A percentile compares a stretch with the other conserved stretches of the same genome.
Conservation (phyloP, 2,113 vertebrate species). For the Isichthys henryi region DNA sequence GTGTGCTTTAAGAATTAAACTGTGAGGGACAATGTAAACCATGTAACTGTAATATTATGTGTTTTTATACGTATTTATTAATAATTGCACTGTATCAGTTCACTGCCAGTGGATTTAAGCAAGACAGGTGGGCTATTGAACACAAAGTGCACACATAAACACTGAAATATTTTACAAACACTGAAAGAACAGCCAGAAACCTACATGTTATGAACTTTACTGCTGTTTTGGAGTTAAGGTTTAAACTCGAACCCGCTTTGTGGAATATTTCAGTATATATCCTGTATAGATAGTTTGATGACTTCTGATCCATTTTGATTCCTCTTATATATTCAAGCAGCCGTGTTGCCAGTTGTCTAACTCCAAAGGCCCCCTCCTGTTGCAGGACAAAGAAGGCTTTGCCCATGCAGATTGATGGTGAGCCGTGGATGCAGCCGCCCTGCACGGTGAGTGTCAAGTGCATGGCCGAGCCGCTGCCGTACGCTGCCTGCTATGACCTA, state of each 20-base stretch:
- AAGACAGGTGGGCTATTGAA: too few relatives aligned
- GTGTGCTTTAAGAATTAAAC: too few relatives aligned
- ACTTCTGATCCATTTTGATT: neutral
- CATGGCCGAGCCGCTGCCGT: neutral
- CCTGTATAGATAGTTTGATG: neutral
- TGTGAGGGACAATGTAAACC: too few relatives aligned
- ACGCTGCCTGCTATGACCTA: neutral
- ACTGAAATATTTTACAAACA: too few relatives aligned
- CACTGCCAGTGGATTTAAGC: too few relatives aligned
- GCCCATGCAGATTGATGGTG: constrained; percentile 87
- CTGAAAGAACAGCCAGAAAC: too few relatives aligned
- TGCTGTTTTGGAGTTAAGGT: neutral
- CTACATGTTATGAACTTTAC: too few relatives aligned
- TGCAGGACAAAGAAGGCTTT: constrained; percentile 72
- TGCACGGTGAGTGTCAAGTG: constrained; percentile 67
- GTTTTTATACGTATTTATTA: too few relatives aligned
- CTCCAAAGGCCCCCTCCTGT: constrained; percentile 1
- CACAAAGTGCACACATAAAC: too few relatives aligned
- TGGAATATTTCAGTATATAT: neutral
- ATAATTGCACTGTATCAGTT: too few relatives aligned
- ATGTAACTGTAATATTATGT: neutral
- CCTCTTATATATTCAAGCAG: neutral
- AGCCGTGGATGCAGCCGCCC: constrained; percentile 86
- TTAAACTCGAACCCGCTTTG: neutral
- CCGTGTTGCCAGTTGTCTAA: neutral